Conservation (phyloP, 1,140 invertebrate species). For the Meloidogyne floridensis region DNA sequence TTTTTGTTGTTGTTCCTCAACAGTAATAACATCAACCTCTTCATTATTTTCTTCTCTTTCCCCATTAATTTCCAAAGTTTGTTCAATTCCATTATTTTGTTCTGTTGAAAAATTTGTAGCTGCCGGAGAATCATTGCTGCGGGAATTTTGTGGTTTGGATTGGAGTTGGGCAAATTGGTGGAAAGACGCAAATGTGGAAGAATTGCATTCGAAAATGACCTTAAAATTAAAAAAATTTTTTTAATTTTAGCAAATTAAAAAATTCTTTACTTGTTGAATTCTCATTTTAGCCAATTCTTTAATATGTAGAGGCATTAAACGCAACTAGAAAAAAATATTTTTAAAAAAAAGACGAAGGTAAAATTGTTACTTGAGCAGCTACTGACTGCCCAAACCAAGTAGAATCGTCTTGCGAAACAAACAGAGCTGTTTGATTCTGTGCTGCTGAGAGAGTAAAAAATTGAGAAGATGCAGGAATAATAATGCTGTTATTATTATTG, state of each 20-base stretch:
- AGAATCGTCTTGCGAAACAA: slow-evolving; percentile 22
- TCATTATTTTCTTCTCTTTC: neutral
- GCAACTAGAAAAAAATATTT: neutral
- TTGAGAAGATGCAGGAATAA: neutral
- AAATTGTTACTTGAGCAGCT: neutral
- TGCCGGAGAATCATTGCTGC: neutral
- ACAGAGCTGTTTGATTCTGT: neutral
- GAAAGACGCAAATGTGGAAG: neutral
- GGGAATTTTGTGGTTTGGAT: neutral
- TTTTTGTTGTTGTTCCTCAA: neutral
- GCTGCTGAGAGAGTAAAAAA: neutral
- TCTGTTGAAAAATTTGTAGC: neutral
- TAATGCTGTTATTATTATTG: neutral
- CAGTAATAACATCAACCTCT: neutral
- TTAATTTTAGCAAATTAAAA: neutral
- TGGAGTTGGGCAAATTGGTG: neutral
- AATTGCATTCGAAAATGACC: slow-evolving; percentile 6
- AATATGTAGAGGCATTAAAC: slow-evolving; percentile 18
- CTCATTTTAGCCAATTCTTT: slow-evolving; percentile 35
- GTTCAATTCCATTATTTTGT: neutral
- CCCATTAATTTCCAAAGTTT: neutral
- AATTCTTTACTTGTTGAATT: slow-evolving; percentile 19
- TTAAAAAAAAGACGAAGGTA: too few species aligned
- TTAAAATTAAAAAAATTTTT: neutral
- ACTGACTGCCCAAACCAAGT: slow-evolving; percentile 29